These are phyloP conservation scores for Catharus bicknelli DNA, from an alignment of 2,113 vertebrate species.

Conservation along the genomic window DNA sequence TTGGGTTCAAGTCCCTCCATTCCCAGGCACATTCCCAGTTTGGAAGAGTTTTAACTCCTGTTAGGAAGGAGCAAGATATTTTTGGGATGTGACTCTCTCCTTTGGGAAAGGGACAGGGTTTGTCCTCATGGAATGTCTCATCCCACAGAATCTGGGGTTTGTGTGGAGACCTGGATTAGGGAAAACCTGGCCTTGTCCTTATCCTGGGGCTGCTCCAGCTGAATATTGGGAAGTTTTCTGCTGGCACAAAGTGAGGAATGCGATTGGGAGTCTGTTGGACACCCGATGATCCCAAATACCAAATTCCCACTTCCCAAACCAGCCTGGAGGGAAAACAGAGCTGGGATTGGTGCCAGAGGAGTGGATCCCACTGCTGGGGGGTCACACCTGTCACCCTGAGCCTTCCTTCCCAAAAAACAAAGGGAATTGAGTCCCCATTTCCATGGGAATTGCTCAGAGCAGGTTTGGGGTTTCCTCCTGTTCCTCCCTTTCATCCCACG, in stretches of 20 bases:
- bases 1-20: neutral
- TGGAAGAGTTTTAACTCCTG: neutral
- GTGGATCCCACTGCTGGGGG: accelerated
- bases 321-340: neutral
- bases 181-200: neutral
- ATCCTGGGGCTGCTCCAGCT: accelerated
- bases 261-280: neutral
- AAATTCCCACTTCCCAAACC: neutral
- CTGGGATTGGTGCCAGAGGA: neutral
- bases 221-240: neutral
- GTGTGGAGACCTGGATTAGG: neutral
- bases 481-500: neutral
- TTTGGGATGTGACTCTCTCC: neutral
- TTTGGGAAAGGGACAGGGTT: neutral
- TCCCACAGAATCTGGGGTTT: neutral
- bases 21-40: neutral
- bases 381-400: neutral
- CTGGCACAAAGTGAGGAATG: neutral
- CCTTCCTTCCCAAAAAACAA: neutral
- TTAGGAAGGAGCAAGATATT: neutral
- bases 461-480: neutral
- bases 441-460: neutral
- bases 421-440: neutral
- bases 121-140: neutral
- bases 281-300: neutral